Conservation (phyloP, 2,888 invertebrate species). For the Norana najaformis region DNA sequence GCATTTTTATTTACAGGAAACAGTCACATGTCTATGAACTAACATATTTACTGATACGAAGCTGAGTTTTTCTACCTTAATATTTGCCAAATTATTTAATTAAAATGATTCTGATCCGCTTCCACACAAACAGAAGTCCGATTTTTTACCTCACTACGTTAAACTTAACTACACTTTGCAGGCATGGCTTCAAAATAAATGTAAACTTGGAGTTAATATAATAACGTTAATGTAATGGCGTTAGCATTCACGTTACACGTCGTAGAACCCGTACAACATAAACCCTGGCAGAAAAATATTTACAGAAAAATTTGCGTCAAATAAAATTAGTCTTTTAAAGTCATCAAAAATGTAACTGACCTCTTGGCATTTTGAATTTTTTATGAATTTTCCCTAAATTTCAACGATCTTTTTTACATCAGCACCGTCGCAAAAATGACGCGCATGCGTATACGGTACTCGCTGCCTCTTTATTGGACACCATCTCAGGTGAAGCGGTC, state of each 20-base stretch:
- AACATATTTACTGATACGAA: neutral
- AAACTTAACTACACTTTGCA: neutral
- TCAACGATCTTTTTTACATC: neutral
- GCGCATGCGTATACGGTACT: neutral
- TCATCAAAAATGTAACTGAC: neutral
- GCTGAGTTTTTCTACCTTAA: neutral
- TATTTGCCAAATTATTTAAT: neutral
- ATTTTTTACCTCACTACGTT: neutral
- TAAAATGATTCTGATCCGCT: neutral
- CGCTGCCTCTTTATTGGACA: neutral
- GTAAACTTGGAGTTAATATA: neutral
- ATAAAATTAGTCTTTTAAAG: neutral
- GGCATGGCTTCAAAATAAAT: neutral
- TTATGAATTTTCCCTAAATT: neutral
- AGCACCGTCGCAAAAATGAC: neutral
- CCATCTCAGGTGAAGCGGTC: neutral
- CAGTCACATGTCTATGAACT: neutral
- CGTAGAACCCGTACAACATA: neutral
- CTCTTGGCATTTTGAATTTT: constrained; percentile 4
- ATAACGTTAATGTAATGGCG: neutral
- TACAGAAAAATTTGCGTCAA: neutral
- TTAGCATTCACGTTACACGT: neutral
- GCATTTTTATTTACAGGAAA: too few relatives aligned
- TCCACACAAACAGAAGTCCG: neutral
- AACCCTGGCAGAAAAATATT: neutral